phyloP scores from a whole-genome alignment of 2,113 vertebrate genomes.

The Myrmecophaga tridactyla region DNA sequence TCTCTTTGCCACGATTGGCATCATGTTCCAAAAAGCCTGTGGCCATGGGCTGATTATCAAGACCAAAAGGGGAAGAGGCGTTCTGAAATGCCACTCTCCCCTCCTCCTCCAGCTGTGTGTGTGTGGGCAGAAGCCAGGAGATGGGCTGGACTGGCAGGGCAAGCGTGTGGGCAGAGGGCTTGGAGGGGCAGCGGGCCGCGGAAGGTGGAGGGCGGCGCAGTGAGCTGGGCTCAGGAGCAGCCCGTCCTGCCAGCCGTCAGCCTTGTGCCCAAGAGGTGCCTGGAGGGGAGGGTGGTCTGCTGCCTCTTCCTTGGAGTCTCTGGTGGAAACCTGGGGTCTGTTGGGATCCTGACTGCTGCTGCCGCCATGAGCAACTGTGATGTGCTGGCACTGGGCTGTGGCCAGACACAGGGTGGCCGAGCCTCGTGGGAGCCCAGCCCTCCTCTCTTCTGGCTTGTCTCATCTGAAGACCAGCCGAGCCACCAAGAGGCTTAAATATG shows the following conservation, averaged over 20 bases:
- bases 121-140: neutral
- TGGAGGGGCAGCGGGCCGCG: neutral
- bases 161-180: neutral
- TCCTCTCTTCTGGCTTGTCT: neutral
- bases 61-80: slow-evolving; percentile 61
- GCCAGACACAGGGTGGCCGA: neutral
- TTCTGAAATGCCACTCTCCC: slow-evolving; percentile 69
- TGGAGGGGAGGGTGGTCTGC: neutral
- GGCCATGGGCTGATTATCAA: slow-evolving; percentile 62
- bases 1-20: slow-evolving; percentile 38
- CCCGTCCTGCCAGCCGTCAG: neutral
- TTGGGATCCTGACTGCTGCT: no score
- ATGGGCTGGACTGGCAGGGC: neutral
- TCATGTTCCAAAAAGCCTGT: slow-evolving; percentile 73
- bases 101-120: rapidly evolving
- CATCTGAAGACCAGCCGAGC: neutral
- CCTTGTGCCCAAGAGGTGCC: no score
- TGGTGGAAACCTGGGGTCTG: neutral
- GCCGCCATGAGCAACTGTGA: neutral
- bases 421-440: neutral
- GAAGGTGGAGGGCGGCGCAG: neutral
- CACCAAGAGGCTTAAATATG: no score
- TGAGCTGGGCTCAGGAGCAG: no score
- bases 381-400: neutral
- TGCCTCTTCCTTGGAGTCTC: neutral